A percentile compares a stretch with the other conserved stretches of the same genome.
Evolutionary conservation across 35 echinoderm and acorn worm species (phyloP).

Genomic region (Heliocidaris erythrogramma): DNA sequence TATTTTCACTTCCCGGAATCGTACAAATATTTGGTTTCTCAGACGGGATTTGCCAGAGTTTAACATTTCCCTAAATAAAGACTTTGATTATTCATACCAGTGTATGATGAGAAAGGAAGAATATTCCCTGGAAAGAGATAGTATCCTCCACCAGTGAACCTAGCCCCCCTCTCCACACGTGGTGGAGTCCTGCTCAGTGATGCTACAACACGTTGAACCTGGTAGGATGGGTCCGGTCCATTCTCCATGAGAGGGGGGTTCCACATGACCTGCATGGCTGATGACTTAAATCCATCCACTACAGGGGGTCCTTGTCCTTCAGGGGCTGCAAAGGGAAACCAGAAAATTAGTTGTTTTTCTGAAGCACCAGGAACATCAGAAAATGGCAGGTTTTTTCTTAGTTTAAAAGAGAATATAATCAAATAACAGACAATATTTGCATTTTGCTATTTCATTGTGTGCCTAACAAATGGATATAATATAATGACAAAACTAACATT

Average conservation of each 20-base stretch:
- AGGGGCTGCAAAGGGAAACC: constrained; percentile 57
- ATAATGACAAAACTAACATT: too few species aligned
- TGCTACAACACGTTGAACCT: constrained; percentile 63
- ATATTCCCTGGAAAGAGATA: constrained; percentile 69
- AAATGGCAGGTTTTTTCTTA: too few species aligned
- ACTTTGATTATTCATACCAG: constrained; percentile 62
- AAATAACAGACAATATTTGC: too few species aligned
- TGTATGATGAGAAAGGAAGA: constrained; percentile 84
- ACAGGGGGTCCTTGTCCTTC: constrained; percentile 66
- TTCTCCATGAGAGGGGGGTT: constrained; percentile 74
- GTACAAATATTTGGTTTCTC: too few species aligned
- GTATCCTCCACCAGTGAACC: constrained; percentile 91
- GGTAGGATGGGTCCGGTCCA: constrained; percentile 88
- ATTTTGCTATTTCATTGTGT: too few species aligned
- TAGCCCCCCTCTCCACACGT: constrained; percentile 83
- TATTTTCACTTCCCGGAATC: too few species aligned
- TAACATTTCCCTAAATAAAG: neutral
- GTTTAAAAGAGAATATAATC: too few species aligned
- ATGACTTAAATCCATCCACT: constrained; percentile 84
- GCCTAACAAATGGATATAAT: too few species aligned
- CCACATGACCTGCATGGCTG: constrained; percentile 78
- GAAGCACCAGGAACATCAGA: too few species aligned
- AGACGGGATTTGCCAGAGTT: neutral
- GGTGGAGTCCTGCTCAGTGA: constrained; percentile 71
- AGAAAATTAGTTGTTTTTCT: neutral